Evolutionary conservation across 1,140 invertebrate species (phyloP).

Genomic region (Heliconius hewitsoni): DNA sequence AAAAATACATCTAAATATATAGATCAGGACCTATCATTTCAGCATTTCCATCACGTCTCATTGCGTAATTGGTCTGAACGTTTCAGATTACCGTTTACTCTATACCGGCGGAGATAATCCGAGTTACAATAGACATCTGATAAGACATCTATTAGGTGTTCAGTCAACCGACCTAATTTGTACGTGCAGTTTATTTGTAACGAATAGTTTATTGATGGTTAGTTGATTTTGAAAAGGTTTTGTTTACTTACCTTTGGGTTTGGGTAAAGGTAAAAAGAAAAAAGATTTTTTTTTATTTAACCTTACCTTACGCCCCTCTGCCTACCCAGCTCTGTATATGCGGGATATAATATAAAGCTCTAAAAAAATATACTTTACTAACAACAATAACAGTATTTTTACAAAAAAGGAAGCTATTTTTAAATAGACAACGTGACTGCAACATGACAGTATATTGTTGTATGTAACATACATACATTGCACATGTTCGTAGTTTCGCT

Average conservation of each 20-base stretch:
- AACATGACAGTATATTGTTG: neutral
- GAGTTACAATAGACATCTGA: slow-evolving; percentile 21
- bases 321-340: too few species aligned
- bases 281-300: too few species aligned
- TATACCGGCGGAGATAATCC: slow-evolving; percentile 22
- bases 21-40: neutral
- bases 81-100: slow-evolving; percentile 29
- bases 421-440: neutral
- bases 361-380: too few species aligned
- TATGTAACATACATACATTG: neutral
- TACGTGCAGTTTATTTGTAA: neutral
- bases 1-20: neutral
- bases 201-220: neutral
- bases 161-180: slow-evolving; percentile 12
- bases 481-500: neutral
- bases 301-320: too few species aligned
- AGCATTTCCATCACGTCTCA: slow-evolving; percentile 14
- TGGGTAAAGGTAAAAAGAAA: neutral
- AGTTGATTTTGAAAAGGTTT: neutral
- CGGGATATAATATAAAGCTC: too few species aligned
- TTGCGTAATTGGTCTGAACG: slow-evolving; percentile 25
- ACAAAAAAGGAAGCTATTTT: neutral
- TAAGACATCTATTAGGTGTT: slow-evolving; percentile 23
- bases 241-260: neutral
- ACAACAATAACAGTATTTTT: neutral